These are phyloP conservation scores for Cyrtorhinus lividipennis DNA, from an alignment of 1,140 invertebrate genomes.

Conservation along the genomic window DNA sequence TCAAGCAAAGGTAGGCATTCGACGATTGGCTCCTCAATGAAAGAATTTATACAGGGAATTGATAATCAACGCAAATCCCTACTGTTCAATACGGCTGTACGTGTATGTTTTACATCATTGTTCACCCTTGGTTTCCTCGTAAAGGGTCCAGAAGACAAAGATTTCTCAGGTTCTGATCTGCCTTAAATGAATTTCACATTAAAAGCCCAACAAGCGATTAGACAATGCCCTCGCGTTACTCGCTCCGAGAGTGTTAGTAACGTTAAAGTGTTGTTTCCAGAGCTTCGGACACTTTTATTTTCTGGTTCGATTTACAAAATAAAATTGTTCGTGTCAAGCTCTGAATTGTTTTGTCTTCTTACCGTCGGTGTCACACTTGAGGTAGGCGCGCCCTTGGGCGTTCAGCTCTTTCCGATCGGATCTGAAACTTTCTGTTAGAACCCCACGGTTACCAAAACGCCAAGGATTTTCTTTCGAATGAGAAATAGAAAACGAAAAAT, in stretches of 20 bases:
- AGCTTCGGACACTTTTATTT: constrained; percentile 2
- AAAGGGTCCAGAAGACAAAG: no score
- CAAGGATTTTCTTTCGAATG: not conserved
- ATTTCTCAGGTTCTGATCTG: no score
- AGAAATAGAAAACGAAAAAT: not conserved
- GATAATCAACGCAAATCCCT: no score
- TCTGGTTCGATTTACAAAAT: not conserved
- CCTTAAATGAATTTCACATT: no score
- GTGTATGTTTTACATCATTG: no score
- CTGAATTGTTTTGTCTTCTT: constrained; percentile 36
- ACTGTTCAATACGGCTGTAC: no score
- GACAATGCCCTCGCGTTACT: not conserved
- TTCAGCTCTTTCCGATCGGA: constrained; percentile 47
- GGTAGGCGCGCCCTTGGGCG: constrained; percentile 60
- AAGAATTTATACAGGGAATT: no score
- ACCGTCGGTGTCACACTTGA: constrained; percentile 65
- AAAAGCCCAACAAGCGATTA: not conserved
- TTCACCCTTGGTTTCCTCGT: no score
- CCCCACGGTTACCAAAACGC: not conserved
- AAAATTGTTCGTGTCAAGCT: not conserved
- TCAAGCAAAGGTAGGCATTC: no score
- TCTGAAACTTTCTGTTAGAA: constrained; percentile 39
- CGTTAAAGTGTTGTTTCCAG: not conserved
- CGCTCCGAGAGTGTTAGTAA: constrained; percentile 3
- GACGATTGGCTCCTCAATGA: no score